Evolutionary conservation across 2,113 vertebrate genomes (phyloP).

Genomic region (Paramormyrops kingsleyae): DNA sequence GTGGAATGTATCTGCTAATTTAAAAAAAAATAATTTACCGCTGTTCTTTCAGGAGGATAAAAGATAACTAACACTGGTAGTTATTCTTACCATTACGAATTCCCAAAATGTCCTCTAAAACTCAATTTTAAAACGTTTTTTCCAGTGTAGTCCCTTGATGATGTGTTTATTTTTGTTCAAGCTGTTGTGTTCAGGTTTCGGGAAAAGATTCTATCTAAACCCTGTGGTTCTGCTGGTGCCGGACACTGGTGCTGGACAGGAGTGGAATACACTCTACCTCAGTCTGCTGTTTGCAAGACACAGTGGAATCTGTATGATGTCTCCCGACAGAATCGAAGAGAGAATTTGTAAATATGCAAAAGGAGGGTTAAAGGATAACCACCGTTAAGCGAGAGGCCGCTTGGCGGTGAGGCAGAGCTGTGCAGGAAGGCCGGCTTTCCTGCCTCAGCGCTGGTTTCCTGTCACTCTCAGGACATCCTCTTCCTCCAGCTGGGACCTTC

Average conservation of each 20-base stretch:
- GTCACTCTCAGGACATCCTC: conserved; percentile 18
- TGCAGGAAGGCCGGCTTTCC: not conserved
- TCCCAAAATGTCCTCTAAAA: not conserved
- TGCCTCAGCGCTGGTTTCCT: not conserved
- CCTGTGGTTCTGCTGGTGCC: not conserved
- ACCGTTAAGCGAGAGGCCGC: not conserved
- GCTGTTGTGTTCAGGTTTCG: not conserved
- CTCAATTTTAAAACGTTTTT: not conserved
- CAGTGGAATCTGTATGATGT: not conserved
- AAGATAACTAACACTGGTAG: not conserved
- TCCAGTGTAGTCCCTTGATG: not conserved
- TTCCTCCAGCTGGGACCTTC: conserved; percentile 12
- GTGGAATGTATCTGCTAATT: not conserved
- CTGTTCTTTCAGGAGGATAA: not conserved
- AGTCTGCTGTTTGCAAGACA: not conserved
- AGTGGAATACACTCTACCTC: not conserved
- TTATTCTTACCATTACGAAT: not conserved
- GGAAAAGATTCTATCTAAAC: not conserved
- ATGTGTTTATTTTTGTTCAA: not conserved
- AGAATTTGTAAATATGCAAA: not conserved
- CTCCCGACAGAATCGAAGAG: not conserved
- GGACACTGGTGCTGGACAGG: not conserved
- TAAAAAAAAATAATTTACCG: not conserved
- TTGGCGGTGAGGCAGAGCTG: not conserved
- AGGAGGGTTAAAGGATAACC: not conserved